Conservation (phyloP, 2,113 vertebrate genomes). For the Hemicordylus capensis region DNA sequence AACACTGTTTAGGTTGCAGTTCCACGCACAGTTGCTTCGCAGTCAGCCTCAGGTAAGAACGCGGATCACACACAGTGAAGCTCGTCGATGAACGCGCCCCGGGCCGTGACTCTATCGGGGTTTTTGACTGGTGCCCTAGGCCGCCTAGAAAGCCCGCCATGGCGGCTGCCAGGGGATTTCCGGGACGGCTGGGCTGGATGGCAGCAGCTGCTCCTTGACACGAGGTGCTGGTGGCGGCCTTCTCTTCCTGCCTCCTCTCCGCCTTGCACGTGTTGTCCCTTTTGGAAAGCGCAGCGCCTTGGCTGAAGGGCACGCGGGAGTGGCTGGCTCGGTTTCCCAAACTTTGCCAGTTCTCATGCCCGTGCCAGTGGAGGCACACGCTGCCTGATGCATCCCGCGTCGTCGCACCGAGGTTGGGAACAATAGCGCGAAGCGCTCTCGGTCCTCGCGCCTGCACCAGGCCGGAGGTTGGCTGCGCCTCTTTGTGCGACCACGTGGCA, state of each 20-base stretch:
- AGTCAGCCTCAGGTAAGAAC: no score
- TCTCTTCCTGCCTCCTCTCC: background rate
- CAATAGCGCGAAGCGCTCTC: conserved; percentile 54
- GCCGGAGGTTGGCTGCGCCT: accelerated
- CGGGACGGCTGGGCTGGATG: no score
- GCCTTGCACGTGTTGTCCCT: background rate
- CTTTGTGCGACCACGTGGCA: background rate
- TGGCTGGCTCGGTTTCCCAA: background rate
- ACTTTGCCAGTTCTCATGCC: accelerated
- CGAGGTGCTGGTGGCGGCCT: background rate
- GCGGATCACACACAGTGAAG: no score
- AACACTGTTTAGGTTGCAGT: background rate
- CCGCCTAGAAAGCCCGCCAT: background rate
- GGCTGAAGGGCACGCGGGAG: background rate
- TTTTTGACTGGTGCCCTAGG: background rate
- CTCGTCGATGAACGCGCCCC: no score
- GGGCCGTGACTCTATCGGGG: background rate
- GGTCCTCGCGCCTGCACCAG: background rate
- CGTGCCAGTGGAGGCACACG: background rate
- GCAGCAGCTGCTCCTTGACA: no score
- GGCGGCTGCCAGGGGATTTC: background rate
- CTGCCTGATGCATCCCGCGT: accelerated
- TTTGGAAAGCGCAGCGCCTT: background rate
- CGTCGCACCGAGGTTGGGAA: conserved; percentile 15
- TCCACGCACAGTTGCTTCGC: background rate